Evolutionary conservation across 2,113 vertebrate genomes (phyloP), one percentile per base, ranked within the genome.

Genomic region (Tragelaphus scriptus): DNA sequence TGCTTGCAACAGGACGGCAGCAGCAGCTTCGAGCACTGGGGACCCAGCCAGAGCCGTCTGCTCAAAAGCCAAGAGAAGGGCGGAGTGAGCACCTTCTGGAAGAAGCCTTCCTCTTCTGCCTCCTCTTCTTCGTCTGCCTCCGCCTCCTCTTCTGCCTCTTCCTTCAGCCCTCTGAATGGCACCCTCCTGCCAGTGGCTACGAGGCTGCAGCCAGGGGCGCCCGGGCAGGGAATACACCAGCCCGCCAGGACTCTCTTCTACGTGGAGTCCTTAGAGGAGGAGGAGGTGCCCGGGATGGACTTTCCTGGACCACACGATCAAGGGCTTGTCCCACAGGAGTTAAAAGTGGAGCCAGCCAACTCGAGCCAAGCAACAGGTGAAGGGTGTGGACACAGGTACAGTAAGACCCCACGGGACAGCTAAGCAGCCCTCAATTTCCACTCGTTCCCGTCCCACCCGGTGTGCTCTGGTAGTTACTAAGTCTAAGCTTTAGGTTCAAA

Each of bases 1-100:
- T 98, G 98, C 95, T 81, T 98, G 98, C 98, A 97, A 49, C 98
- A 97, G 96, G 98, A 99, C 55, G 5, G 97, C 44, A 63, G 97
- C 26, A 97, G 98, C 97, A 97, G 99, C 96, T 99, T 99, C 87
- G 99, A 99, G 97, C 98, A 99, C 65, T 99, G 99, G 99, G 99
- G 99, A 23, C 99, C 99, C n/a, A 99, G 99, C 97, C 99, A 99
- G 95, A 99, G 96, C 92, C 98, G 99, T 65, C 97, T 99, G 92
- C 98, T 99, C 63, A 99, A 99, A 88, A 99, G 77, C 98, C 99
- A 99, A 59, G 99, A 99, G 86, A 98, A 98, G 90, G 77, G 98
- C 94, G 94, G 97, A 92, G 87, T 88, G 65, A 96, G 98, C 97
- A 94, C 96, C 88, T 99, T 99, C 97, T 99, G 99, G 99, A 99